These are phyloP conservation scores for Porites lobata DNA, from an alignment of 92 coral and sea anemone genomes.

Conservation along the genomic window DNA sequence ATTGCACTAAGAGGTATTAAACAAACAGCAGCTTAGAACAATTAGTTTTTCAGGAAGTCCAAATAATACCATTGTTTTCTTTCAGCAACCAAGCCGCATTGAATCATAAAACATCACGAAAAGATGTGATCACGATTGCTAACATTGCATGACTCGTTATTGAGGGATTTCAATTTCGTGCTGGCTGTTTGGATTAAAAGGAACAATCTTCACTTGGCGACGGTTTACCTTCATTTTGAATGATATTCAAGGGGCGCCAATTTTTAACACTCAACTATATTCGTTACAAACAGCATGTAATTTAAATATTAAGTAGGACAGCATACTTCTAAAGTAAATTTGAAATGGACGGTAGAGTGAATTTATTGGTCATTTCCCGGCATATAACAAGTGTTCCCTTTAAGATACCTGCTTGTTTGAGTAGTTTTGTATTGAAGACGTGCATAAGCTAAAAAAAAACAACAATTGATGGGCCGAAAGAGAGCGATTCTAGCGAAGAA, in stretches of 20 bases:
- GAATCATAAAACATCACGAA: slow-evolving; percentile 30
- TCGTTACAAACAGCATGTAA: slow-evolving; percentile 46
- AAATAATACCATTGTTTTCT: slow-evolving; percentile 32
- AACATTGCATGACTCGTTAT: background rate
- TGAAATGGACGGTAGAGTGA: slow-evolving; percentile 41
- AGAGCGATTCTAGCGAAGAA: background rate
- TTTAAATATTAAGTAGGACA: slow-evolving; percentile 40
- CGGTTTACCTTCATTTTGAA: slow-evolving; percentile 26
- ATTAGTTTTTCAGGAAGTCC: slow-evolving; percentile 47
- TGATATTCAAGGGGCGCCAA: slow-evolving; percentile 50
- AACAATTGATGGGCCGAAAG: background rate
- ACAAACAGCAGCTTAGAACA: slow-evolving; percentile 56
- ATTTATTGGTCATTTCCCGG: slow-evolving; percentile 13
- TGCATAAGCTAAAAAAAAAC: background rate
- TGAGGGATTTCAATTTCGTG: background rate
- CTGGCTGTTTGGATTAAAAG: slow-evolving; percentile 1
- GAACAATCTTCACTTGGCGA: slow-evolving; percentile 50
- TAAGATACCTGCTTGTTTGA: slow-evolving; percentile 1
- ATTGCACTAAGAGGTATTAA: slow-evolving; percentile 52
- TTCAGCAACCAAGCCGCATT: slow-evolving; percentile 37
- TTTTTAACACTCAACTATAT: slow-evolving; percentile 50
- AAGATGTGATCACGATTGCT: slow-evolving; percentile 1
- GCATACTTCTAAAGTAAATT: slow-evolving; percentile 54
- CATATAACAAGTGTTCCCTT: slow-evolving; percentile 13
- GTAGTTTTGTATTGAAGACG: slow-evolving; percentile 4